Evolutionary conservation across 2,113 vertebrate species (phyloP), one percentile per base, ranked within the genome.

Genomic region (Arvicanthis niloticus): DNA sequence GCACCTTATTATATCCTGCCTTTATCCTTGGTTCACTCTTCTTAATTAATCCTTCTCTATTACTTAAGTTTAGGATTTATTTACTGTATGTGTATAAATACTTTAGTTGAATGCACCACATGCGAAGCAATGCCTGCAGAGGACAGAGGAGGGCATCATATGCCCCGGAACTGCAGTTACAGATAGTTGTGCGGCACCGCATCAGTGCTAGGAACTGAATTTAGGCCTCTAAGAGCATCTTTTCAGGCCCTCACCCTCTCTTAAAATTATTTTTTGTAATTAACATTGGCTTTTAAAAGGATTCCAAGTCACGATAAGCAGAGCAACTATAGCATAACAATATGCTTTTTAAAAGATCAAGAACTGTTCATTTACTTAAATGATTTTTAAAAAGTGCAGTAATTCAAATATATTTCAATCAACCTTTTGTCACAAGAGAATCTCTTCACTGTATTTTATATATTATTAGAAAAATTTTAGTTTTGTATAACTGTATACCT

Each of bases 401-500:
- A 87, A 84, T 34, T 16, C 84, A 65, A 17, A 62, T 51, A 13
- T 76, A 42, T 82, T 94, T 96, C 67, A 96, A 67, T 89, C 48
- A 88, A 67, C 76, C 92, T 89, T 90, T 84, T 80, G 73, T 62
- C 31, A 65, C 85, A 89, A 92, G 82, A 81, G 92, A 94, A 78
- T 91, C 22, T 93, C 45, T 84, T 95, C 76, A 86, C 34, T 81
- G 17, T 29, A 70, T 16, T 62, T 51, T 91, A 40, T 48, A 56
- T 70, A 51, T 60, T 88, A 45, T 73, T 91, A 93, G 87, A 11
- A 17, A 87, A 17, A 91, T 34, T 93, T 76, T 70, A 89, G 91
- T 29, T 65, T 42, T 93, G 5, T 24, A 62, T 58, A 53, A 81
- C n/a, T 56, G 51, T n/a, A 56, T 37, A 56, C 22, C n/a, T 56